A percentile compares a stretch with the other conserved stretches of the same genome.
These are phyloP conservation scores for Pyrocephalus nanus DNA, from an alignment of 2,797 vertebrate species.

Conservation along the genomic window DNA sequence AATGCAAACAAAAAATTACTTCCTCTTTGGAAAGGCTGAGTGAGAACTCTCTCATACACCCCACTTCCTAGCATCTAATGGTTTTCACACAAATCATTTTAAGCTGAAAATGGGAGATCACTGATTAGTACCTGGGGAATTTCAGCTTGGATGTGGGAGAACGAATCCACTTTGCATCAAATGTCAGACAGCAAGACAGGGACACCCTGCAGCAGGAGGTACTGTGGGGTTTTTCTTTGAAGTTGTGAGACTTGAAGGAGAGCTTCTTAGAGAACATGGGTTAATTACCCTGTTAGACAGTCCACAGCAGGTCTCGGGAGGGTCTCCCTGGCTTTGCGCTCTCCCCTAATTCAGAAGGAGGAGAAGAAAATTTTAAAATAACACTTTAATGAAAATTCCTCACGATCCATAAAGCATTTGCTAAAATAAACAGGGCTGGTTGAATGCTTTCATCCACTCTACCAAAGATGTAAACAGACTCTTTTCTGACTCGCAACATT, in stretches of 20 bases:
- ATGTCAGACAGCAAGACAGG: conserved; percentile 24
- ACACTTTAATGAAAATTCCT: conserved; percentile 16
- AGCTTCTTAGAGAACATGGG: neutral
- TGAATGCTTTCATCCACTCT: neutral
- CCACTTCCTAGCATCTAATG: neutral
- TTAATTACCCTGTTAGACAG: conserved; percentile 44
- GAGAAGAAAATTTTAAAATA: conserved; percentile 9
- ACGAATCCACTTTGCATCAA: conserved; percentile 42
- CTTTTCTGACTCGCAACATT: accelerated
- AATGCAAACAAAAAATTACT: conserved; percentile 31
- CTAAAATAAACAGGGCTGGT: conserved; percentile 7
- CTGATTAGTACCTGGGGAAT: conserved; percentile 51
- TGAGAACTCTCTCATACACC: neutral
- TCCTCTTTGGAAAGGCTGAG: neutral
- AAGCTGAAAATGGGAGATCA: conserved; percentile 24
- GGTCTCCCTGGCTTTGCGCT: neutral
- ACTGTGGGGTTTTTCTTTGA: conserved; percentile 29
- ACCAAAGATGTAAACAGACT: conserved; percentile 22
- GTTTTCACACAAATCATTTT: conserved; percentile 11
- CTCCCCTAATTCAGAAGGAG: neutral
- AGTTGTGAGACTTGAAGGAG: conserved; percentile 36
- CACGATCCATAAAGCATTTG: neutral
- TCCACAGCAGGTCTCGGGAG: neutral
- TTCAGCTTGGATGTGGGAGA: conserved; percentile 38
- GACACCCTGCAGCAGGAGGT: conserved; percentile 54